Base-by-base conservation (phyloP, 2,888 invertebrate species). In the Blomia tropicalis region DNA sequence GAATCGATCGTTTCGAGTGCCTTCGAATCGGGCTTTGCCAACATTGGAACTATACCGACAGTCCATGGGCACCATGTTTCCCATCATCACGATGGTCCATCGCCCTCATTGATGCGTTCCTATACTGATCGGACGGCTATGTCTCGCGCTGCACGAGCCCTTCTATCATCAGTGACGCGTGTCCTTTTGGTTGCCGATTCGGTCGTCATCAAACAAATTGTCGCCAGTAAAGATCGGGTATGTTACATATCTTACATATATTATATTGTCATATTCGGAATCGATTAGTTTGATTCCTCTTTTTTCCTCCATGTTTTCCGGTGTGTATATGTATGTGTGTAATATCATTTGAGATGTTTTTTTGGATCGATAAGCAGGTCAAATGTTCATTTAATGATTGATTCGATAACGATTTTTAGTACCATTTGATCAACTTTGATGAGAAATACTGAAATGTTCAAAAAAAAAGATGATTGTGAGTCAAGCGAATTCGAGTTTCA, bases 181-280 rank as follows among this genome's bases (percentile, higher is more conserved):
- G 95, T 98, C 62, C 81, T 98, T 61, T 80, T 98, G 64, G 79
- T 98, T 69, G 96, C 96, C 14, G 98, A 98, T 77, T 88, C 92
- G 74, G 92, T 96, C 64, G 89, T 96, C 58, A 93, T 98, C 63
- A 90, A 93, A 72, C 93, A 98, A 75, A 81, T 98, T 61, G 79
- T 98, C 58, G 80, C 88, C 66, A 90, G 92, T 63, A 95, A 95
- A 77, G 92, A 95, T 75, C 93, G 93, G 82, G 90, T 90, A 74
- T 71, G 70, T 68, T 25, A 36, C 17, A 11, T 36, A 36, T 11
- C 7, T 36, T 31, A 36, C 17, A 32, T 22, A 3, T 4, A 56
- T 27, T 3, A 2, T 14, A 31, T 2, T 23, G 5, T 23, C 4
- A 44, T 7, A 23, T 51, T 51, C 29, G 25, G 5, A 5, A 3